Conservation (phyloP, 2,888 invertebrate genomes). For the Macropis europaea region DNA sequence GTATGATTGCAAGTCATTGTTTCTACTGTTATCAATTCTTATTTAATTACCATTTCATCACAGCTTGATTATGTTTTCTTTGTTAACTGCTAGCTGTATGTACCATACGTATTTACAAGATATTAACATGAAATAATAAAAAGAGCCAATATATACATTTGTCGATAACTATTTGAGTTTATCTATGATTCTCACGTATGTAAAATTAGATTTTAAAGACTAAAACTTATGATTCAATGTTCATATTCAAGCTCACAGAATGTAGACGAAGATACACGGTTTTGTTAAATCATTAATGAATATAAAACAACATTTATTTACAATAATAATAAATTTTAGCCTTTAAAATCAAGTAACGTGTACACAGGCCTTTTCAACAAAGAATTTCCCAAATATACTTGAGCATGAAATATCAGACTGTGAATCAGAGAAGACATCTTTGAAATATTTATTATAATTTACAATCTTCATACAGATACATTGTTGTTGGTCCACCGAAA, state of each 20-base stretch:
- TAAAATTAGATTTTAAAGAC: background rate
- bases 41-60: conserved; percentile 67
- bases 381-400: background rate
- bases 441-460: background rate
- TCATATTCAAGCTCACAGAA: no score
- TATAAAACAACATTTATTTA: no score
- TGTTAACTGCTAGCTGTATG: conserved; percentile 37
- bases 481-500: conserved; percentile 37
- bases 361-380: background rate
- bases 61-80: conserved; percentile 75
- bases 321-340: background rate
- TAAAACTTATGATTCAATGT: background rate
- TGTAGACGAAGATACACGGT: no score
- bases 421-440: background rate
- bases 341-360: background rate
- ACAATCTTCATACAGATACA: background rate
- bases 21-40: conserved; percentile 20
- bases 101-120: conserved; percentile 18
- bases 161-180: background rate
- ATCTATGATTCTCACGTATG: background rate
- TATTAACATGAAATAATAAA: conserved; percentile 13
- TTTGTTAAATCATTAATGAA: background rate
- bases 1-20: conserved; percentile 21
- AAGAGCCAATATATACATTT: conserved; percentile 7
- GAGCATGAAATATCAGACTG: background rate